Evolutionary conservation across 2,888 invertebrate genomes (phyloP).

Genomic region (Limnephilus auricula): DNA sequence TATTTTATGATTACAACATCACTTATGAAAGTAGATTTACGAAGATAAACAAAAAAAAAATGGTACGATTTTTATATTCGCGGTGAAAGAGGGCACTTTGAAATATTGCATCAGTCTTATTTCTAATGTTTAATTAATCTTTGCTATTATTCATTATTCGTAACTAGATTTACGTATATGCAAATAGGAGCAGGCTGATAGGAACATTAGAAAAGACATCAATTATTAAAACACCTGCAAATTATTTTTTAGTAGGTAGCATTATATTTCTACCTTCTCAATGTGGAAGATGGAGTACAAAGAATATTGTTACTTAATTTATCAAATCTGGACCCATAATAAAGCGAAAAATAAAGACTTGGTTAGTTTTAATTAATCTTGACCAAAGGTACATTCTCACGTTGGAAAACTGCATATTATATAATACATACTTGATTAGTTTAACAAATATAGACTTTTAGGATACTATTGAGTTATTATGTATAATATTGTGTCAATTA

Average conservation of each 20-base stretch:
- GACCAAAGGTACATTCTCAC: not conserved
- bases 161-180: not conserved
- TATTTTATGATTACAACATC: not conserved
- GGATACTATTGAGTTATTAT: no score
- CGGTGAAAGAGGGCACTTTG: not conserved
- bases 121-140: not conserved
- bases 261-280: not conserved
- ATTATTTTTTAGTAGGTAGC: not conserved
- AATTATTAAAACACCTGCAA: slow-evolving; percentile 6
- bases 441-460: no score
- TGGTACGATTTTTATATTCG: not conserved
- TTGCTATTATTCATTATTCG: not conserved
- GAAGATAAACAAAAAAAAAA: not conserved
- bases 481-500: no score
- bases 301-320: not conserved
- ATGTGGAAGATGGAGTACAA: not conserved
- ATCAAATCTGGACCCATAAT: not conserved
- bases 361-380: not conserved
- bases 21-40: not conserved
- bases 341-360: not conserved
- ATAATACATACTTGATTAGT: no score
- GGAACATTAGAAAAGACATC: not conserved
- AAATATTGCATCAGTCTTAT: not conserved
- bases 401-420: not conserved
- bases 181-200: slow-evolving; percentile 12